These are phyloP conservation scores for Tenualosa ilisha DNA, from an alignment of 2,797 vertebrate species.

Conservation along the genomic window DNA sequence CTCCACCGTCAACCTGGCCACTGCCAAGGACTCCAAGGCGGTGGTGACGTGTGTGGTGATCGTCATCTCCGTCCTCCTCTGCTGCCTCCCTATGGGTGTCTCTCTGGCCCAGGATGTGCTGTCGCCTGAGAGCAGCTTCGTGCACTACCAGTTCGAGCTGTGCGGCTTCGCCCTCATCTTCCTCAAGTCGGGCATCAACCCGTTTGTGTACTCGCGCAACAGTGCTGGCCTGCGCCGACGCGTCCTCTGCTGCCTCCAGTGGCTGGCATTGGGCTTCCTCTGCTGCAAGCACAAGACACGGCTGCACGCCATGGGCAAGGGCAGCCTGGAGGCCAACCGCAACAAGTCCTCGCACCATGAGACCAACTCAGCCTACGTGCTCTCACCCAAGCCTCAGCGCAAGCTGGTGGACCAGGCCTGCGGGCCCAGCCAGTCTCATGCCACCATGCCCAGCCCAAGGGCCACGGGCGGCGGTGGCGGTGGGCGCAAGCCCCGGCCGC, in stretches of 20 bases:
- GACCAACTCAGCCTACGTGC: slow-evolving; percentile 92
- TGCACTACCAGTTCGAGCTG: slow-evolving; percentile 93
- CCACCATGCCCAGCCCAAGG: slow-evolving; percentile 84
- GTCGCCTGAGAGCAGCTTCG: slow-evolving; percentile 78
- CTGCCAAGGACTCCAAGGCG: slow-evolving; percentile 90
- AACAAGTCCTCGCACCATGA: slow-evolving; percentile 98
- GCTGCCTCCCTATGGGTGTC: slow-evolving; percentile 91
- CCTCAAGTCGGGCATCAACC: slow-evolving; percentile 95
- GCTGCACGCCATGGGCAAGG: slow-evolving; percentile 90
- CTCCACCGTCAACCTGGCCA: slow-evolving; percentile 84
- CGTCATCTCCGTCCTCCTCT: slow-evolving; percentile 88
- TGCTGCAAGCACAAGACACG: slow-evolving; percentile 93
- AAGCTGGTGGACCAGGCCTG: slow-evolving; percentile 91
- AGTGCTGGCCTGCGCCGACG: slow-evolving; percentile 89
- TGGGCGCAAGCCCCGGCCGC: slow-evolving; percentile 79
- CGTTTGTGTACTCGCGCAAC: slow-evolving; percentile 96
- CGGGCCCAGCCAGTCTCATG: slow-evolving; percentile 88
- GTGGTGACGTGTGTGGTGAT: slow-evolving; percentile 91
- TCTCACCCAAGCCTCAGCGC: slow-evolving; percentile 91
- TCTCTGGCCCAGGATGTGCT: slow-evolving; percentile 86
- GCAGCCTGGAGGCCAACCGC: slow-evolving; percentile 90
- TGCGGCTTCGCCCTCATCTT: slow-evolving; percentile 94
- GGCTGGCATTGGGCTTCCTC: slow-evolving; percentile 77
- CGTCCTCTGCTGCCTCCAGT: slow-evolving; percentile 86
- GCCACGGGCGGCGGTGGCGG: slow-evolving; percentile 53